These are phyloP conservation scores for Agrypnia vestita DNA, from an alignment of 1,140 invertebrate genomes.

Conservation along the genomic window DNA sequence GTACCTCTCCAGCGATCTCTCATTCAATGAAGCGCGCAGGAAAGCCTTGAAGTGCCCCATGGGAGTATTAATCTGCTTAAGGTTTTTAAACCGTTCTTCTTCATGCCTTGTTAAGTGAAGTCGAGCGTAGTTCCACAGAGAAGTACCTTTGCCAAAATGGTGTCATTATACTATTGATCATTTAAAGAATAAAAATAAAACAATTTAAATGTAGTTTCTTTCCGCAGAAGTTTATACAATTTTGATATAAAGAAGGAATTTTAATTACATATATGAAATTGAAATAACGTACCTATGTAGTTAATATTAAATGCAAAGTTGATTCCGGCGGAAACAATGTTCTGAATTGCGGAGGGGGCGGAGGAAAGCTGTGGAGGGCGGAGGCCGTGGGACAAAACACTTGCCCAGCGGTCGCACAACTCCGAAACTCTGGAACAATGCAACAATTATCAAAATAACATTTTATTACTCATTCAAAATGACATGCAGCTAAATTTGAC, in stretches of 20 bases:
- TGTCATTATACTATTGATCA: background rate
- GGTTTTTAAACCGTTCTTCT: slow-evolving; percentile 85
- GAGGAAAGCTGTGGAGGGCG: slow-evolving; percentile 69
- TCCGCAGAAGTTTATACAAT: too few relatives aligned
- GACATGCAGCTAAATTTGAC: slow-evolving; percentile 77
- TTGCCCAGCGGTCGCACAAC: slow-evolving; percentile 80
- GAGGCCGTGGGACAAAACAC: slow-evolving; percentile 81
- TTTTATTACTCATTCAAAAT: slow-evolving; percentile 67
- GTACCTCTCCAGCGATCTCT: slow-evolving; percentile 89
- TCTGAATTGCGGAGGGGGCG: slow-evolving; percentile 68
- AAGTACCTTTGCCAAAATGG: slow-evolving; percentile 63
- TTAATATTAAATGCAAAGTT: slow-evolving; percentile 72
- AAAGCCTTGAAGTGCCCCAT: slow-evolving; percentile 89
- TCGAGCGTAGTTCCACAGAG: slow-evolving; percentile 81
- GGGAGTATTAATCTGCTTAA: slow-evolving; percentile 87
- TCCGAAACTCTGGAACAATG: slow-evolving; percentile 68
- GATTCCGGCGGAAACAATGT: slow-evolving; percentile 69
- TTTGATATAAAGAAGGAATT: too few relatives aligned
- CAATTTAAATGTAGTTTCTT: too few relatives aligned
- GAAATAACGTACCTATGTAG: slow-evolving; percentile 66
- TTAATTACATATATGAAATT: too few relatives aligned
- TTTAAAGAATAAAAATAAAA: too few relatives aligned
- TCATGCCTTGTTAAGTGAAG: slow-evolving; percentile 89
- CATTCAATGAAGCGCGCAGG: slow-evolving; percentile 89
- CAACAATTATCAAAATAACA: background rate